Evolutionary conservation across 2,797 vertebrate genomes (phyloP).

Genomic region (Tauraco hartlaubi): DNA sequence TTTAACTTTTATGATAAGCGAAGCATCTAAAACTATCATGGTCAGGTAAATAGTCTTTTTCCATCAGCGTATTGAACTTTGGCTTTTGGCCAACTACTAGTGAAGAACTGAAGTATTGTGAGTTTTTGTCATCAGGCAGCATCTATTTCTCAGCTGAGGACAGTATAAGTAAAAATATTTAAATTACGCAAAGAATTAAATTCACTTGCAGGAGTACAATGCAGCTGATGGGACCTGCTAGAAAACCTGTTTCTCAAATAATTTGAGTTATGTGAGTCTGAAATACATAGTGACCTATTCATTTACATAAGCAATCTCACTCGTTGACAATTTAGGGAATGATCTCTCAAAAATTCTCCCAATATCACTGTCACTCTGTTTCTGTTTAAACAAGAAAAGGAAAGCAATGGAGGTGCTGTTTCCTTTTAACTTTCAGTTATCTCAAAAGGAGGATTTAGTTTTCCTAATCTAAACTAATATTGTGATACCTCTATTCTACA

Average conservation of each 20-base stretch:
- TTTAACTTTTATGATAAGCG: neutral
- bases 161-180: neutral
- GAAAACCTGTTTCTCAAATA: neutral
- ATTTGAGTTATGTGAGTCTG: neutral
- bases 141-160: neutral
- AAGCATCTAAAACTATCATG: neutral
- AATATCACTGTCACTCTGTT: neutral
- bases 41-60: neutral
- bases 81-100: neutral
- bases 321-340: neutral
- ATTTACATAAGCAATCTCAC: neutral
- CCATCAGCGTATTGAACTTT: neutral
- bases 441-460: neutral
- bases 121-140: neutral
- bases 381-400: neutral
- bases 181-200: neutral
- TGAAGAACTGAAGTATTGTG: neutral
- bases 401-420: neutral
- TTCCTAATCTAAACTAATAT: constrained; percentile 26
- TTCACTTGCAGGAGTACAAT: neutral
- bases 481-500: constrained; percentile 4
- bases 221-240: neutral
- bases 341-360: neutral
- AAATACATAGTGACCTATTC: neutral
- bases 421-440: neutral